These are phyloP conservation scores for Centruroides sculpturatus DNA, from an alignment of 1,140 invertebrate species.

Conservation along the genomic window DNA sequence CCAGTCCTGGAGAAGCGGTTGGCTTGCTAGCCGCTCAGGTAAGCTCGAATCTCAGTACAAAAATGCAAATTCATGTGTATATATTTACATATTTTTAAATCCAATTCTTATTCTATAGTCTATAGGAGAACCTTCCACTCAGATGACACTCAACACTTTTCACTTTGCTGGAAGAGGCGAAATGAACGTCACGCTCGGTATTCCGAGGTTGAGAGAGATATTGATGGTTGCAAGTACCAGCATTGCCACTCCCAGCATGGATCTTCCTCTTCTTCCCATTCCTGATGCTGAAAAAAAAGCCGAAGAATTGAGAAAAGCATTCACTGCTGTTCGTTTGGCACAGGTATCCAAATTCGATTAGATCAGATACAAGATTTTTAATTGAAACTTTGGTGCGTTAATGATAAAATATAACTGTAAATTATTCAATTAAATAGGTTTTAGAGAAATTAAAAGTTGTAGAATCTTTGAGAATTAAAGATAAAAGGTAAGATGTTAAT, in stretches of 20 bases:
- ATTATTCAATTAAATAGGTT: not conserved
- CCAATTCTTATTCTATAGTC: constrained; percentile 37
- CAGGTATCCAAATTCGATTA: constrained; percentile 39
- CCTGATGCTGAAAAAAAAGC: constrained; percentile 36
- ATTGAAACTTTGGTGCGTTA: no score
- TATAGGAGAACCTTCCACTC: constrained; percentile 96
- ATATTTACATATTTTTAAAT: no score
- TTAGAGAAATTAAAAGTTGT: constrained; percentile 4
- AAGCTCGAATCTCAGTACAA: not conserved
- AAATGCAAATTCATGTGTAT: not conserved
- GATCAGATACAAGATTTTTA: not conserved
- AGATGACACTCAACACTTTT: constrained; percentile 99
- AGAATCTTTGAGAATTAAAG: not conserved
- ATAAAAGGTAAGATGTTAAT: not conserved
- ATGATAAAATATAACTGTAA: no score
- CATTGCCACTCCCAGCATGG: constrained; percentile 92
- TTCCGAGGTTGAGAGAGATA: constrained; percentile 90
- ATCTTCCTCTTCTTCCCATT: constrained; percentile 55
- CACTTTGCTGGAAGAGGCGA: constrained; percentile 99
- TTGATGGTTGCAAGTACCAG: constrained; percentile 84
- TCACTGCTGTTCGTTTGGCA: constrained; percentile 58
- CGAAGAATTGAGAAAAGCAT: constrained; percentile 47
- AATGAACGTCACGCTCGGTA: constrained; percentile 98
- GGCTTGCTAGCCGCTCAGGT: constrained; percentile 81
- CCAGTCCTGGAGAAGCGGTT: constrained; percentile 86